Evolutionary conservation across 1,140 invertebrate species (phyloP), one percentile per base, ranked within the genome.

Genomic region (Trachymyrmex cornetzi): DNA sequence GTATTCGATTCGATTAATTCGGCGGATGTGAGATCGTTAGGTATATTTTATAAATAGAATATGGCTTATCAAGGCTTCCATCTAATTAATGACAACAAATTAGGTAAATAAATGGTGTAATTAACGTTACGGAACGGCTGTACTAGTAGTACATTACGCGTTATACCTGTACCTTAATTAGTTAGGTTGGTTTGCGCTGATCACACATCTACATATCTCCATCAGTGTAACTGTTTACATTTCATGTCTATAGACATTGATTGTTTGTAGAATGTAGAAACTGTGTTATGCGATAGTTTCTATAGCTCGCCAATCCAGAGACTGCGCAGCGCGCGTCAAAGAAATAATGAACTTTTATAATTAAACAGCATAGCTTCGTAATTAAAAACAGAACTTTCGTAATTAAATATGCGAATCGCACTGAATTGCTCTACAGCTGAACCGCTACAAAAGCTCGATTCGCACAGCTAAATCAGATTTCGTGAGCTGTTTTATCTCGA

Each of bases 11-110:
- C 38, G 24, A 75, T 84, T 24, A 74, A 75, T 75, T 84, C 80
- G 27, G 24, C n/a, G 14, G 27, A 44, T 44, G 16, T 34, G 24
- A 75, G 38, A 50, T 74, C 14, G 67, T 74, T 67, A 22, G 7
- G 27, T 16, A 22, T 22, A 7, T 84, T 84, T 61, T 75, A 75
- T 50, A 9, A 74, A 75, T 74, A 84, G 55, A 27, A 74, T 34
- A 34, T 22, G 27, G 55, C 53, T 82, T 44, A 74, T 84, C 69
- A 30, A 44, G 34, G 30, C 24, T 84, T 34, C 53, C 5, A 48
- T n/a, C 67, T 84, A 84, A 84, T 84, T 84, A 84, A 84, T 84
- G 55, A 53, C 44, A 84, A 84, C 69, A 75, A 84, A 84, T 84
- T 84, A 75, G 22, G 80, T 67, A 84, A 84, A 84, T 84, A 84